Evolutionary conservation across 35 echinoderm and acorn worm species (phyloP), one percentile per base, ranked within the genome.

Genomic region (Diadema setosum): DNA sequence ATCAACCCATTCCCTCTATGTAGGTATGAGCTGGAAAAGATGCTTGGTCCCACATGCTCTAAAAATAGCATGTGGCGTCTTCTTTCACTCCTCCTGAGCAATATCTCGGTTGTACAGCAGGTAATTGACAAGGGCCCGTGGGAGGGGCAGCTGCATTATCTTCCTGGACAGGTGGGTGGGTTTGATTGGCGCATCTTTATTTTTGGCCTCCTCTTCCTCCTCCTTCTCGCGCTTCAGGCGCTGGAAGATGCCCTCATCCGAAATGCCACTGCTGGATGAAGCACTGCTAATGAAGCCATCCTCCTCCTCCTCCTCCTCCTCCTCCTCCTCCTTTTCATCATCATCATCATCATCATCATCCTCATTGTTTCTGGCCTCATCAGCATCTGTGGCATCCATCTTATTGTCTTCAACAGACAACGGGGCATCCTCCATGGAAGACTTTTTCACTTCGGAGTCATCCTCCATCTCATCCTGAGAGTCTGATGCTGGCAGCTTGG

Each of bases 101-200:
- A 89, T 82, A 60, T 94, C 75, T 8, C 96, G 65, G 81, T 95
- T 58, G 41, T 91, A 99, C 12, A 99, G 90, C 25, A 99, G 82
- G 56, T 90, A 94, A 4, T 90, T 83, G 44, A 99, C 64, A 29
- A 99, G 48, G 0, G 93, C 91, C 56, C 48, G 85, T 5, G 96
- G 96, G 4, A 99, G 55, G 34, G 96, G 96, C 32, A 99, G 83
- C 69, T 87, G 24, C 31, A 90, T 41, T 11, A 99, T 92, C 80
- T 90, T 95, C 74, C 85, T 83, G 39, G 89, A 52, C n/a, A 99
- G 45, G 58, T 95, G 87, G 84, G 89, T 99, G 56, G 86, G 93
- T 58, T 93, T 91, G 3, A 61, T 24, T 5, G 83, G 87, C 52
- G 64, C 64, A 3, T 83, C 58, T 5, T 84, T 58, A 31, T 76